Base-by-base conservation (phyloP, 1,140 invertebrate species). In the Sipha flava region DNA sequence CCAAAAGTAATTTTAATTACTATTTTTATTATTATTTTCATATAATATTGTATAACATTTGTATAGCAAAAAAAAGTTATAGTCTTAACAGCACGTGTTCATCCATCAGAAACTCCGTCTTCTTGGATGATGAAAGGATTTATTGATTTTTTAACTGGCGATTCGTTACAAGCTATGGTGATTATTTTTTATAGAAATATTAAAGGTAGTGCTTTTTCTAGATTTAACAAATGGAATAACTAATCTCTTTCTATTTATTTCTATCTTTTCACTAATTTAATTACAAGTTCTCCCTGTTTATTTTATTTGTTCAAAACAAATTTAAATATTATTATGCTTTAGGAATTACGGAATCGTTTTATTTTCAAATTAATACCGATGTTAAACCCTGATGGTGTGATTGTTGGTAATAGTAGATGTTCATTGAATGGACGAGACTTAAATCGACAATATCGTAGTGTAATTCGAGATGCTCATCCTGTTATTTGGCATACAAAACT, bases 41-140 rank as follows among this genome's bases (percentile, higher is more conserved):
- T 23, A 70, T 70, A 1, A 34, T 77, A 21, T 80, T 79, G 62
- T 23, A 21, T 70, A 79, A 82, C 80, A 81, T 64, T 82, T 66
- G 47, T 85, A 85, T 31, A 83, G 92, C 90, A 92, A 91, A 84
- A 94, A 84, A 90, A 91, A 85, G 92, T 92, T 1, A 90, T 97
- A 77, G 92, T 98, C 34, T 90, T 98, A 80, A 94, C 94, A 31
- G 93, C 93, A 0, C 88, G 96, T 81, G 96, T 98, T 21, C 96
- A 98, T 88, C 96, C 96, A n/a, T 95, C 95, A 9, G 96, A 98
- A 86, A 94, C 94, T 29, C 97, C 96, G 54, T 91, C 95, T 0
- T 97, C 94, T 4, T 98, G 94, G 94, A 95, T 96, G 88, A 97
- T 98, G 95, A 96, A 97, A 88, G 96, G 95, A 62, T 90, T 94